phyloP scores from a whole-genome alignment of 1,140 invertebrate species.

The Dendroctonus valens region DNA sequence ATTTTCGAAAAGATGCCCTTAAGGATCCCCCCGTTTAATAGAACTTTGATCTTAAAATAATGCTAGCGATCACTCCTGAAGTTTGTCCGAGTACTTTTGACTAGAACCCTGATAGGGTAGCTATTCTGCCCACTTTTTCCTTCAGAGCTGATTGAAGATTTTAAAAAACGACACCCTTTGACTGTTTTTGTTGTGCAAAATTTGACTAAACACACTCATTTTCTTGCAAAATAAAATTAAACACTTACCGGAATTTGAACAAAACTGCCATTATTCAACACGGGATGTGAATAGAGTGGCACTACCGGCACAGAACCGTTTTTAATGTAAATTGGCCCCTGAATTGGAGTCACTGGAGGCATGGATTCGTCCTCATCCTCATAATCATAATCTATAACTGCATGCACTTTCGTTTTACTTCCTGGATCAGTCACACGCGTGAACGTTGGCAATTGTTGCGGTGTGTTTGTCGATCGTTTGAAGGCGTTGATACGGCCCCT shows the following conservation, averaged over 20 bases:
- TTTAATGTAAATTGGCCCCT: slow-evolving; percentile 76
- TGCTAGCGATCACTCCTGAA: too few species aligned
- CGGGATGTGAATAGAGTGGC: slow-evolving; percentile 79
- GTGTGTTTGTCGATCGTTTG: slow-evolving; percentile 1
- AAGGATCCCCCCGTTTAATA: too few species aligned
- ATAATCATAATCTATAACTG: slow-evolving; percentile 66
- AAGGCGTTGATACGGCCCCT: slow-evolving; percentile 17
- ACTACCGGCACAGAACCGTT: slow-evolving; percentile 80
- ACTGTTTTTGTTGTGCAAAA: too few species aligned
- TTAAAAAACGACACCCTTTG: too few species aligned
- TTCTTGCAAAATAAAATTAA: neutral
- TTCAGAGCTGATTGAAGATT: too few species aligned
- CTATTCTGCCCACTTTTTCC: too few species aligned
- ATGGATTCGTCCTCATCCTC: slow-evolving; percentile 56
- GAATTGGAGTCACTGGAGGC: slow-evolving; percentile 70
- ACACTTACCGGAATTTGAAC: slow-evolving; percentile 82
- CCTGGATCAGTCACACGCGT: slow-evolving; percentile 50
- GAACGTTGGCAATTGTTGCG: slow-evolving; percentile 24
- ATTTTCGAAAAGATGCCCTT: too few species aligned
- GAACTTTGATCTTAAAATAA: too few species aligned
- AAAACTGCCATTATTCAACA: slow-evolving; percentile 77
- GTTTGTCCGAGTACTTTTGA: too few species aligned
- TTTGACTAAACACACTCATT: too few species aligned
- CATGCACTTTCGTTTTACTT: slow-evolving; percentile 66
- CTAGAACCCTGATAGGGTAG: too few species aligned